A percentile compares a stretch with the other conserved stretches of the same genome.
Conservation (phyloP, 2,113 vertebrate genomes). For the Agelaius phoeniceus region DNA sequence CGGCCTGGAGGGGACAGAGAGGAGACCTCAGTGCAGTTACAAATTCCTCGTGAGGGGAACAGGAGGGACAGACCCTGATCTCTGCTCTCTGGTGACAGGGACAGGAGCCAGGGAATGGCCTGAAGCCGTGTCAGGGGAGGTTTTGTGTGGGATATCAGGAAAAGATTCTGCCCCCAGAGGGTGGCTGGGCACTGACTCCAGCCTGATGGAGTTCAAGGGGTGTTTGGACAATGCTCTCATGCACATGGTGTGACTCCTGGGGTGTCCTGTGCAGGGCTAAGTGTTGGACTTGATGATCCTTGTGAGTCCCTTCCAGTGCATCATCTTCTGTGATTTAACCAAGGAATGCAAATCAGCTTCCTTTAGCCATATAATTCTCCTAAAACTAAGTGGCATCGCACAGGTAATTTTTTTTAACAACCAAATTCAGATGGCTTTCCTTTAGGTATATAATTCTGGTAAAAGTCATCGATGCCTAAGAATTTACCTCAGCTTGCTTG, state of each 20-base stretch:
- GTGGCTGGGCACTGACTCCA: background rate
- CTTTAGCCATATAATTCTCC: background rate
- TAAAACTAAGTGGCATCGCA: background rate
- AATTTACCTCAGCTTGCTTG: background rate
- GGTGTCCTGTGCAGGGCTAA: background rate
- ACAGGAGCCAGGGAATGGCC: too few relatives aligned
- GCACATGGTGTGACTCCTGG: background rate
- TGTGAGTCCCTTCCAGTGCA: background rate
- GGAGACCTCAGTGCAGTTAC: background rate
- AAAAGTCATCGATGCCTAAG: background rate
- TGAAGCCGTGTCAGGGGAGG: too few relatives aligned
- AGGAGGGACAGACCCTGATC: too few relatives aligned
- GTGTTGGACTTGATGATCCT: background rate
- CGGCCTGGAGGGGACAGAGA: background rate
- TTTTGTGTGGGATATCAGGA: too few relatives aligned
- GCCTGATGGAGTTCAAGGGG: fast-evolving
- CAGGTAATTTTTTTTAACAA: background rate
- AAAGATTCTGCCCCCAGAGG: background rate
- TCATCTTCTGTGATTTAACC: background rate
- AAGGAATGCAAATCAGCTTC: background rate
- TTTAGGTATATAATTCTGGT: background rate
- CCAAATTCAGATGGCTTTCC: background rate
- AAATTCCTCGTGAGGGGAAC: background rate
- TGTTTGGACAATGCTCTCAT: background rate
- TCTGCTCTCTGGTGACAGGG: too few relatives aligned